These are phyloP conservation scores for Celastrina argiolus DNA, from an alignment of 2,888 invertebrate species.

Conservation along the genomic window DNA sequence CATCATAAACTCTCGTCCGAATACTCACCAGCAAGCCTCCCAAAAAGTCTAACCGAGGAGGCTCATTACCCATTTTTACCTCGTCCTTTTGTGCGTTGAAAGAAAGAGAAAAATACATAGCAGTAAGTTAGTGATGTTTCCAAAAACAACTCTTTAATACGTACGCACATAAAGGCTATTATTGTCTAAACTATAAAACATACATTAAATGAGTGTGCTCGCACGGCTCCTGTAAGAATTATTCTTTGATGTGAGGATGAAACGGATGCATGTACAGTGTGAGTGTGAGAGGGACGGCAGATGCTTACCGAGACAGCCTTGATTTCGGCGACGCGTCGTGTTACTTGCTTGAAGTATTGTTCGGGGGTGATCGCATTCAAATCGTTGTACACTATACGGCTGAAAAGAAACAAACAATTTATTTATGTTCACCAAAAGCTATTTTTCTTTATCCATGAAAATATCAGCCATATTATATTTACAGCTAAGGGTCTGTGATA, in stretches of 20 bases:
- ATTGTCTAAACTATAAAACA: conserved; percentile 51
- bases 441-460: no score
- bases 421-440: no score
- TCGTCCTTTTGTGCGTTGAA: conserved; percentile 72
- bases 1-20: conserved; percentile 54
- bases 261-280: conserved; percentile 30
- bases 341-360: conserved; percentile 96
- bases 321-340: conserved; percentile 90
- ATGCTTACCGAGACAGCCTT: conserved; percentile 91
- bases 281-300: conserved; percentile 31
- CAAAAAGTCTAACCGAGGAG: conserved; percentile 57
- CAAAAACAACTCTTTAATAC: conserved; percentile 38
- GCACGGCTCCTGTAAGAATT: conserved; percentile 50
- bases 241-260: conserved; percentile 36
- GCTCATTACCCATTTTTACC: conserved; percentile 66
- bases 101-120: conserved; percentile 69
- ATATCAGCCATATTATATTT: neutral
- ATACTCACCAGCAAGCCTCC: conserved; percentile 61
- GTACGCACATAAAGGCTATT: conserved; percentile 37
- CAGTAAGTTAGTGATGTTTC: conserved; percentile 72
- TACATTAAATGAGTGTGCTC: conserved; percentile 46
- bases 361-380: conserved; percentile 94
- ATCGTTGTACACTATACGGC: conserved; percentile 93
- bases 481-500: neutral
- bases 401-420: conserved; percentile 54